These are phyloP conservation scores for Tachina grossa DNA, from an alignment of 2,888 invertebrate species.

Conservation along the genomic window DNA sequence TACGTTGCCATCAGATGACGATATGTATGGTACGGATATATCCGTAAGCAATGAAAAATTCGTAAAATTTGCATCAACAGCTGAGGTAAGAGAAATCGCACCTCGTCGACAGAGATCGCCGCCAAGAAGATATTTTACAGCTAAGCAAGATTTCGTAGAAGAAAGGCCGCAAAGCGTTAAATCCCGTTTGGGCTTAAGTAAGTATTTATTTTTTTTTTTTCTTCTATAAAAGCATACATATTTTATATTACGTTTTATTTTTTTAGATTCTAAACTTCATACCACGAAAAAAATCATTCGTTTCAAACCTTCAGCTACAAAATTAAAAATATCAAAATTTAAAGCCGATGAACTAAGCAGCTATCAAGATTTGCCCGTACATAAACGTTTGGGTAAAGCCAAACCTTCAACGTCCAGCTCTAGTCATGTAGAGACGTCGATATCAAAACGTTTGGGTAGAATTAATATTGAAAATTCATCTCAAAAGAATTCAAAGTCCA, in stretches of 20 bases:
- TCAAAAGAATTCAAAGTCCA: slow-evolving; percentile 57
- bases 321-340: slow-evolving; percentile 78
- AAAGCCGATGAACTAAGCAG: slow-evolving; percentile 80
- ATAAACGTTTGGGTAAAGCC: slow-evolving; percentile 78
- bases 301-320: slow-evolving; percentile 77
- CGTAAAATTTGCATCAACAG: slow-evolving; percentile 82
- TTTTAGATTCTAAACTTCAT: slow-evolving; percentile 78
- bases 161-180: slow-evolving; percentile 74
- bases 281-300: slow-evolving; percentile 79
- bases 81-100: slow-evolving; percentile 82
- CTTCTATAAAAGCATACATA: background rate
- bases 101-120: slow-evolving; percentile 70
- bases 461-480: slow-evolving; percentile 71
- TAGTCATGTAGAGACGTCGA: slow-evolving; percentile 64
- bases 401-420: slow-evolving; percentile 23
- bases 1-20: slow-evolving; percentile 73
- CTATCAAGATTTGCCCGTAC: slow-evolving; percentile 78
- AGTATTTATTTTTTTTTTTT: slow-evolving; percentile 15
- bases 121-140: slow-evolving; percentile 55
- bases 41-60: slow-evolving; percentile 78
- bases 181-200: slow-evolving; percentile 76
- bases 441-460: slow-evolving; percentile 76
- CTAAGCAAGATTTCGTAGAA: slow-evolving; percentile 57
- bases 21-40: slow-evolving; percentile 70
- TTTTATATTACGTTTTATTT: background rate